Evolutionary conservation across 92 coral and sea anemone species (phyloP).

Genomic region (Palythoa grandis): DNA sequence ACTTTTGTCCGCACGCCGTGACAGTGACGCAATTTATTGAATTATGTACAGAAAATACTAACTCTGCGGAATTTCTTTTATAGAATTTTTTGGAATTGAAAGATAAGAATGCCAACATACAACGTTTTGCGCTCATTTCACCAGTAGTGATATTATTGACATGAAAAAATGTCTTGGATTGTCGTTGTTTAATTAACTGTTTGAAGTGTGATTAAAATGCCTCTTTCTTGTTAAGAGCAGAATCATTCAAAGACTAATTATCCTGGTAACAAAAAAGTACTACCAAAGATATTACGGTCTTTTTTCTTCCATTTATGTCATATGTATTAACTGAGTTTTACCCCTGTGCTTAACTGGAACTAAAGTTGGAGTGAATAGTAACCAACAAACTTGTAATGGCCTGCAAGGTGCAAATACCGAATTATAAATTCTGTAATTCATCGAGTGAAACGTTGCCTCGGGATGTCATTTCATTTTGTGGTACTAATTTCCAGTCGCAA

Average conservation of each 20-base stretch:
- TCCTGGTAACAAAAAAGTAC: neutral
- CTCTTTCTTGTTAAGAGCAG: slow-evolving; percentile 18
- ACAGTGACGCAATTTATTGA: neutral
- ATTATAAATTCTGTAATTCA: neutral
- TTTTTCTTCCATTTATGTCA: neutral
- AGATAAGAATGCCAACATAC: neutral
- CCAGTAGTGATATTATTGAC: neutral
- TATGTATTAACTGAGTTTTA: neutral
- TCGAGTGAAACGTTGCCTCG: neutral
- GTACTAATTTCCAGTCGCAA: slow-evolving; percentile 13
- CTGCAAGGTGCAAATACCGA: neutral
- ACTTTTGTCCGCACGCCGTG: neutral
- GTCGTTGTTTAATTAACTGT: neutral
- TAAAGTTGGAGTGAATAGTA: neutral
- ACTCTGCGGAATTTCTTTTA: slow-evolving; percentile 44
- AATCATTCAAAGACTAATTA: neutral
- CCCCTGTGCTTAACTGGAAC: neutral
- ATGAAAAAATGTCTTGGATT: neutral
- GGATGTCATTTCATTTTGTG: neutral
- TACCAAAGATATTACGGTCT: neutral
- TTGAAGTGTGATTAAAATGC: neutral
- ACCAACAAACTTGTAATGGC: neutral
- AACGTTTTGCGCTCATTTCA: neutral
- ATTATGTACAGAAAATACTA: slow-evolving; percentile 26
- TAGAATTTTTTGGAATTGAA: slow-evolving; percentile 15